These are phyloP conservation scores for Pseudomyrmex gracilis DNA, from an alignment of 1,140 invertebrate species.

Conservation along the genomic window DNA sequence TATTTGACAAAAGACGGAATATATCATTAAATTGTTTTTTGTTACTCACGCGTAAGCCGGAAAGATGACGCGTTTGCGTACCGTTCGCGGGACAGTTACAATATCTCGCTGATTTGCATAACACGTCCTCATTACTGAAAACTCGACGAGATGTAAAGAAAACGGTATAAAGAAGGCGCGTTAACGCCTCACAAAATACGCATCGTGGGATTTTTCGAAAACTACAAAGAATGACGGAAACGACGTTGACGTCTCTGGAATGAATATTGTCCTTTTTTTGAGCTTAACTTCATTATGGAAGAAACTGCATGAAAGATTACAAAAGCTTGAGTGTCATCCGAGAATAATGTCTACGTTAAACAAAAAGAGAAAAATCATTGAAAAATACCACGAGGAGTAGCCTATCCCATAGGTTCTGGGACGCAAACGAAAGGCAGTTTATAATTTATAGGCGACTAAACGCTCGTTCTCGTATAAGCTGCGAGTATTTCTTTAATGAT, in stretches of 20 bases:
- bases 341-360: conserved; percentile 4
- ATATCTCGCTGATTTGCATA: conserved; percentile 68
- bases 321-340: conserved; percentile 18
- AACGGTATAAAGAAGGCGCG: conserved; percentile 49
- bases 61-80: conserved; percentile 29
- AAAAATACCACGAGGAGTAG: conserved; percentile 18
- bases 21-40: background rate
- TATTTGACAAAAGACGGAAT: too few species aligned
- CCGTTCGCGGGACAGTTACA: conserved; percentile 39
- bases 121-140: conserved; percentile 68
- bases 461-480: conserved; percentile 1
- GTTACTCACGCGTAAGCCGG: background rate
- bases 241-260: background rate
- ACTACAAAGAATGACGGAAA: conserved; percentile 60
- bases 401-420: conserved; percentile 17
- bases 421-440: background rate
- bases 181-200: background rate
- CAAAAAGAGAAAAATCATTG: background rate
- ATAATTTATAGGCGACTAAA: conserved; percentile 29
- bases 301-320: conserved; percentile 10
- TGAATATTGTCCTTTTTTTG: background rate
- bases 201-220: conserved; percentile 69
- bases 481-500: conserved; percentile 36
- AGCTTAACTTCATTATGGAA: conserved; percentile 12
- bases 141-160: background rate